A percentile compares a stretch with the other conserved stretches of the same genome.
phyloP scores from a whole-genome alignment of 2,113 vertebrate species.

The Anhinga rufa region DNA sequence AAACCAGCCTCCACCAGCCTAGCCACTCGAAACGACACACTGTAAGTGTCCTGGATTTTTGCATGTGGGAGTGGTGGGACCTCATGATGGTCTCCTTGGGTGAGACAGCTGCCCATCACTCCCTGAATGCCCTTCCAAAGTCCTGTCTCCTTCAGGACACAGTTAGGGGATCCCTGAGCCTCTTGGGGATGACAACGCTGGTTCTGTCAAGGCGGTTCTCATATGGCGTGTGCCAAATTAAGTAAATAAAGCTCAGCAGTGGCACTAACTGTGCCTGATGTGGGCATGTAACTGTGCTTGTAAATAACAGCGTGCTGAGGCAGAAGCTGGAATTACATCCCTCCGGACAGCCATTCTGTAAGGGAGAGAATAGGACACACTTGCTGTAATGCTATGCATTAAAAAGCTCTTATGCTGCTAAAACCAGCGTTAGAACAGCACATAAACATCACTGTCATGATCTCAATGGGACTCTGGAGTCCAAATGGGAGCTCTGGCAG shows the following conservation, averaged over 20 bases:
- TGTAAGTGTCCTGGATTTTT: background rate
- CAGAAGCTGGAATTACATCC: constrained; percentile 62
- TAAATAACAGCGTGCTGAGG: constrained; percentile 37
- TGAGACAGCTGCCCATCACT: background rate
- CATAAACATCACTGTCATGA: constrained; percentile 48
- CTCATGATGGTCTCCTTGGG: background rate
- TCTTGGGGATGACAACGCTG: background rate
- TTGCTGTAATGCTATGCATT: constrained; percentile 43
- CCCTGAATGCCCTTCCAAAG: background rate
- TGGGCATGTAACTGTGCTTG: constrained; percentile 31
- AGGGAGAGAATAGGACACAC: constrained; percentile 34
- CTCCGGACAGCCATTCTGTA: constrained; percentile 55
- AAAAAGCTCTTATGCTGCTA: constrained; percentile 57
- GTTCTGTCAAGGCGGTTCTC: background rate
- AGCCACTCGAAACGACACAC: too few relatives aligned
- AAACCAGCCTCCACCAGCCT: background rate
- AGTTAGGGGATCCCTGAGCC: background rate
- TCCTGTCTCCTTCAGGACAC: background rate
- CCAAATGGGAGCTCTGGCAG: constrained; percentile 21
- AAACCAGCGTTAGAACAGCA: constrained; percentile 56
- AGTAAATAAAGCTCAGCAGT: constrained; percentile 31
- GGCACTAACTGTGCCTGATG: constrained; percentile 24
- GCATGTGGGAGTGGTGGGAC: background rate
- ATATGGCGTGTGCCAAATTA: background rate
- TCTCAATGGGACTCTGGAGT: constrained; percentile 53